Evolutionary conservation across 2,888 invertebrate genomes (phyloP).

Genomic region (Meteorus cinctellus): DNA sequence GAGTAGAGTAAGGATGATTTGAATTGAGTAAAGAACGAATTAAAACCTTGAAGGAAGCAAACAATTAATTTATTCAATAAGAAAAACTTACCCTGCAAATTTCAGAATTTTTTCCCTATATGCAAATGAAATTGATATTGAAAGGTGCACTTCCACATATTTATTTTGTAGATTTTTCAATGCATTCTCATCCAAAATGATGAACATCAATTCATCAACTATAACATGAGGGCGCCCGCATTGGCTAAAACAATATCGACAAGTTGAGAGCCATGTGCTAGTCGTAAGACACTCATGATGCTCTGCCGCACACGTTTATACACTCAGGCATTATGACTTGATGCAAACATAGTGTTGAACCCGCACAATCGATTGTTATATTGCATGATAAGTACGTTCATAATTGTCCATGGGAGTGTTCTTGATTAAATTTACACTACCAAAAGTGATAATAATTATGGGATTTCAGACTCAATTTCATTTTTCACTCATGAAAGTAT

Average conservation of each 20-base stretch:
- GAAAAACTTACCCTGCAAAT: too few relatives aligned
- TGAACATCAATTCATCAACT: background rate
- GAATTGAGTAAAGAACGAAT: too few relatives aligned
- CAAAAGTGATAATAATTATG: too few relatives aligned
- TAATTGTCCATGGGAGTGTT: background rate
- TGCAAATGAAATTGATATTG: too few relatives aligned
- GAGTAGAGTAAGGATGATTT: too few relatives aligned
- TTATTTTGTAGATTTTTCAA: background rate
- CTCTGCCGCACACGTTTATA: background rate
- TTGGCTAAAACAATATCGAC: constrained; percentile 34
- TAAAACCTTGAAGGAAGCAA: too few relatives aligned
- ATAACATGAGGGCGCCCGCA: background rate
- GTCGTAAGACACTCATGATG: constrained; percentile 32
- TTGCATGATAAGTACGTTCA: constrained; percentile 9
- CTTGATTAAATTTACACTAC: background rate
- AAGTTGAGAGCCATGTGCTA: constrained; percentile 30
- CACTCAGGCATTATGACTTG: constrained; percentile 3
- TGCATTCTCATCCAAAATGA: background rate
- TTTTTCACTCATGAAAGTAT: too few relatives aligned
- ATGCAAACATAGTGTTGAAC: constrained; percentile 24
- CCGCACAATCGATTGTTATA: constrained; percentile 18
- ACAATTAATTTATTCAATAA: too few relatives aligned
- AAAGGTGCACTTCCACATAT: background rate
- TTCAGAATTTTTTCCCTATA: too few relatives aligned
- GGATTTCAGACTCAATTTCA: too few relatives aligned